A percentile compares a stretch with the other conserved stretches of the same genome.
Evolutionary conservation across 2,888 invertebrate species (phyloP).

Genomic region (Philonicus albiceps): DNA sequence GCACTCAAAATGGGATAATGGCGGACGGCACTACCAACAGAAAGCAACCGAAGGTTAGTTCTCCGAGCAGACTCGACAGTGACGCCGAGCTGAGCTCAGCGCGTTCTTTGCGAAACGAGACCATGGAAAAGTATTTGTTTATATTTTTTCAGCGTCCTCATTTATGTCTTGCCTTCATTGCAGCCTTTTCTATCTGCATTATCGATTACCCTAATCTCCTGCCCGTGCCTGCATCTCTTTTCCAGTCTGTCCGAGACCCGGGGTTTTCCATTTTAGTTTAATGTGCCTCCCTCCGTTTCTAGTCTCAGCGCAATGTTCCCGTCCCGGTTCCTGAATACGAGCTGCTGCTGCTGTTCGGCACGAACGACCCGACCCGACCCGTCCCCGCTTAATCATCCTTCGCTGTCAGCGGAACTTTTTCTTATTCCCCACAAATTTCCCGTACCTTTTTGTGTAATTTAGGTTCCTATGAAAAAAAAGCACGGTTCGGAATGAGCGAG

Average conservation of each 20-base stretch:
- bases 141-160: background rate
- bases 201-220: constrained; percentile 6
- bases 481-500: background rate
- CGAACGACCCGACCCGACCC: background rate
- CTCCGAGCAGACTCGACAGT: background rate
- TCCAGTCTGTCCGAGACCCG: background rate
- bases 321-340: background rate
- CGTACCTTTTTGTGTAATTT: constrained; percentile 29
- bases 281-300: background rate
- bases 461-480: background rate
- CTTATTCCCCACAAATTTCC: background rate
- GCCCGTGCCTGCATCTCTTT: background rate
- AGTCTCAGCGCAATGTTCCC: background rate
- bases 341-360: background rate
- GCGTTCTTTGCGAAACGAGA: background rate
- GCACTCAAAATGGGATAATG: constrained; percentile 40
- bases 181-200: background rate
- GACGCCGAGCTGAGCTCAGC: background rate
- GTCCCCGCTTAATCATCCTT: background rate
- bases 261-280: background rate
- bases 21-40: constrained; percentile 24
- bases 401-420: background rate
- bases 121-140: background rate
- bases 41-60: constrained; percentile 36
- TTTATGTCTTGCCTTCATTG: background rate